A percentile compares a stretch with the other conserved stretches of the same genome.
Evolutionary conservation across 2,113 vertebrate genomes (phyloP).

Genomic region (Halcyon malimbica): DNA sequence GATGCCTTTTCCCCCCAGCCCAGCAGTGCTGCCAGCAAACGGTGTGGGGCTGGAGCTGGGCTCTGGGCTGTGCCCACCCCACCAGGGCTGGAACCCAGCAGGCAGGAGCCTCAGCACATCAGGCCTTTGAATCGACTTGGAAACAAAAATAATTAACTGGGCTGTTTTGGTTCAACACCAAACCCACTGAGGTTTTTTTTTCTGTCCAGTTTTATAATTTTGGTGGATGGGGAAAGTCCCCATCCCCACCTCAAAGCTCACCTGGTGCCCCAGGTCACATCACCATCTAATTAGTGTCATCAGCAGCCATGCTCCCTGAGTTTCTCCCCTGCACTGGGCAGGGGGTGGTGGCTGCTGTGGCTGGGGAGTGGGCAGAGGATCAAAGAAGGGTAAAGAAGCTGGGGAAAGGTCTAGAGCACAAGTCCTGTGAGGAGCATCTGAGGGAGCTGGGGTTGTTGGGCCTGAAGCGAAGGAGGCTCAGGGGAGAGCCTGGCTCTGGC

Average conservation of each 20-base stretch:
- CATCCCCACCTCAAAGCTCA: not conserved
- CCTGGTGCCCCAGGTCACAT: not conserved
- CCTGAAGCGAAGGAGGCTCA: too few relatives aligned
- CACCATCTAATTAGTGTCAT: not conserved
- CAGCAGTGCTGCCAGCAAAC: rapidly evolving
- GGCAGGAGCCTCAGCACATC: not conserved
- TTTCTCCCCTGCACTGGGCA: not conserved
- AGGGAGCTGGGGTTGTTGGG: too few relatives aligned
- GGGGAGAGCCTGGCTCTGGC: too few relatives aligned
- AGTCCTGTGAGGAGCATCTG: too few relatives aligned
- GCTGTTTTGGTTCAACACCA: not conserved
- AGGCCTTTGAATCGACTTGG: not conserved
- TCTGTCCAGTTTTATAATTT: not conserved
- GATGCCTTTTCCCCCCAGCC: not conserved
- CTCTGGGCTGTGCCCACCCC: not conserved
- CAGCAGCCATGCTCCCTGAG: rapidly evolving
- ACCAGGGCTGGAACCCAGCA: not conserved
- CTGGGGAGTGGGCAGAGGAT: not conserved
- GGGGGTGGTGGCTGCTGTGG: not conserved
- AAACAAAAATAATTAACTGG: not conserved
- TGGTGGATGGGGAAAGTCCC: rapidly evolving
- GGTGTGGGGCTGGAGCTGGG: rapidly evolving
- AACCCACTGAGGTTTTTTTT: rapidly evolving
- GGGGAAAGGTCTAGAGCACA: too few relatives aligned
- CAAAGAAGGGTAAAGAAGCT: too few relatives aligned